Evolutionary conservation across 2,797 vertebrate species (phyloP).

Genomic region (Acrocephalus scirpaceus): DNA sequence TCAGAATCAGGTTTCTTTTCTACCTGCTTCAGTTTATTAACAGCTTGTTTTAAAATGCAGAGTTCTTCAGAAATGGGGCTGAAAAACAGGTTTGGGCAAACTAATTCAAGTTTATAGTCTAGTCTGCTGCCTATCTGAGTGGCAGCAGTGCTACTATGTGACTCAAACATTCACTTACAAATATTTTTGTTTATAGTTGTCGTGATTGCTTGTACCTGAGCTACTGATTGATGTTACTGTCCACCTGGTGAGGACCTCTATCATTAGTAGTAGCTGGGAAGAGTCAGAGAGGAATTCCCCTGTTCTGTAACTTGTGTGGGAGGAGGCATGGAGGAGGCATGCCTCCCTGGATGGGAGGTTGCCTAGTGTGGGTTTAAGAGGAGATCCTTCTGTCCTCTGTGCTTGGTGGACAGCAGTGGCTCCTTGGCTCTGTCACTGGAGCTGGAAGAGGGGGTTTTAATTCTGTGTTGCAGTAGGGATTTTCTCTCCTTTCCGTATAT

Average conservation of each 20-base stretch:
- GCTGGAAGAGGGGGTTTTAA: neutral
- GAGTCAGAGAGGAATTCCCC: neutral
- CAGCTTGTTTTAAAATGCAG: neutral
- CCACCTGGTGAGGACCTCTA: neutral
- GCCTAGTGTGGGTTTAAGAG: neutral
- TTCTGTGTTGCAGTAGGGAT: neutral
- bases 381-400: neutral
- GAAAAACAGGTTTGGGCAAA: slow-evolving; percentile 5
- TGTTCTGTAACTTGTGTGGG: neutral
- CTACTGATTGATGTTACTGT: neutral
- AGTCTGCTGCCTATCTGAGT: neutral
- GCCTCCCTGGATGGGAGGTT: neutral
- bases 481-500: neutral
- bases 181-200: slow-evolving; percentile 32
- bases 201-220: neutral
- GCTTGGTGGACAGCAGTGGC: neutral
- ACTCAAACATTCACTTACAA: neutral
- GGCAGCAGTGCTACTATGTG: neutral
- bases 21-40: neutral
- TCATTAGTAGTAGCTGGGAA: neutral
- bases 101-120: neutral
- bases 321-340: neutral
- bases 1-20: neutral
- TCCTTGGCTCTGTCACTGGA: neutral
- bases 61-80: neutral